Conservation (phyloP, 1,140 invertebrate genomes). For the Trachymyrmex septentrionalis region DNA sequence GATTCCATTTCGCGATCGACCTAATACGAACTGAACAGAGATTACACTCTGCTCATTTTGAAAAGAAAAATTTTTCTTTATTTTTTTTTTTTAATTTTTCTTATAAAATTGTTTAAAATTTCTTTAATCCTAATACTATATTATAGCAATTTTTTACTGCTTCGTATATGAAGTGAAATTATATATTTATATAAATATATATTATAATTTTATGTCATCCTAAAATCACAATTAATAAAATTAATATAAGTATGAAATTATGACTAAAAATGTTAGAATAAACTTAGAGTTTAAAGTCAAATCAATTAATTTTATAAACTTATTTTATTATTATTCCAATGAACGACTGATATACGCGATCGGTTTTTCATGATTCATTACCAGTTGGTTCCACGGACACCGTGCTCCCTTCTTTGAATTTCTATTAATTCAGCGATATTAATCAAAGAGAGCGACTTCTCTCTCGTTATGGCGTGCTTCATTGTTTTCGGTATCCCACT, state of each 20-base stretch:
- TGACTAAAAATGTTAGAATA: neutral
- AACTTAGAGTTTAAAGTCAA: neutral
- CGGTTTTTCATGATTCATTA: neutral
- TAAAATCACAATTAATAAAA: constrained; percentile 11
- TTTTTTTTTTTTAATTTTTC: neutral
- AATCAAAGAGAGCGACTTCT: constrained; percentile 75
- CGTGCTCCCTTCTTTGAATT: constrained; percentile 31
- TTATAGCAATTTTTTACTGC: neutral
- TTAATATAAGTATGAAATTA: neutral
- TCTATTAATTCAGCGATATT: constrained; percentile 74
- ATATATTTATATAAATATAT: neutral
- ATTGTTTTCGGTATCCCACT: constrained; percentile 72
- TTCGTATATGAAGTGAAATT: neutral
- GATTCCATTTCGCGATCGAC: constrained; percentile 58
- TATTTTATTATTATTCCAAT: neutral
- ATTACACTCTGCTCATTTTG: neutral
- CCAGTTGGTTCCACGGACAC: neutral
- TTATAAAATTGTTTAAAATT: too few species aligned
- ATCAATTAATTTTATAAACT: neutral
- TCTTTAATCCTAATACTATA: neutral
- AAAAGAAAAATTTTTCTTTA: neutral
- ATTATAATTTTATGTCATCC: neutral
- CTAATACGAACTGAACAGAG: constrained; percentile 43
- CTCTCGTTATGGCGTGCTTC: constrained; percentile 58
- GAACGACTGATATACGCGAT: neutral